These are phyloP conservation scores for Steatocranus sp. DNA, from an alignment of 2,797 vertebrate genomes.

Conservation along the genomic window DNA sequence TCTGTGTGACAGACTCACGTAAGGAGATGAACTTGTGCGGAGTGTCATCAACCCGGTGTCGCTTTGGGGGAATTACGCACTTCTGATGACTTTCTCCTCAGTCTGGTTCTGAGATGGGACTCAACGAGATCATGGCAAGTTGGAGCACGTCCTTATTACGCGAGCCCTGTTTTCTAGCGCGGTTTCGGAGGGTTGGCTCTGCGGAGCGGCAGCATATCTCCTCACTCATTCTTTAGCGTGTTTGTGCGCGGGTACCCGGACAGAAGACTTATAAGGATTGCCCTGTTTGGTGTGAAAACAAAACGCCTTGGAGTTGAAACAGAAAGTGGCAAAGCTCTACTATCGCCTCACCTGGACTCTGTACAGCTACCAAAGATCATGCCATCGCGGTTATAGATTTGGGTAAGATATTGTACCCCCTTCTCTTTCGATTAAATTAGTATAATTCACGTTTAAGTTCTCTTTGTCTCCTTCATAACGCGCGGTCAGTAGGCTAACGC, in stretches of 20 bases:
- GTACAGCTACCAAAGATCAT: constrained; percentile 51
- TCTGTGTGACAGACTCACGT: constrained; percentile 18
- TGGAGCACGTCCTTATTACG: constrained; percentile 27
- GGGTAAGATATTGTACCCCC: constrained; percentile 62
- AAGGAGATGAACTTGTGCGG: constrained; percentile 51
- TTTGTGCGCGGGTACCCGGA: constrained; percentile 40
- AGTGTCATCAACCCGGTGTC: constrained; percentile 31
- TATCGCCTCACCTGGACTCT: constrained; percentile 40
- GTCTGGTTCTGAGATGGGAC: constrained; percentile 43
- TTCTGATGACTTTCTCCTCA: constrained; percentile 59
- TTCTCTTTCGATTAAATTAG: constrained; percentile 7
- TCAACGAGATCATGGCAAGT: constrained; percentile 23
- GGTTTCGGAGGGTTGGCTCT: constrained; percentile 27
- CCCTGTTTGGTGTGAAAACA: constrained; percentile 23
- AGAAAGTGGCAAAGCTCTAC: constrained; percentile 52
- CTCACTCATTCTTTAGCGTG: neutral
- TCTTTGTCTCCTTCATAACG: neutral
- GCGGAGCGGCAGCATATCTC: constrained; percentile 13
- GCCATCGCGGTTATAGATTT: constrained; percentile 60
- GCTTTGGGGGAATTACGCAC: constrained; percentile 64
- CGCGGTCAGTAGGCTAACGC: neutral
- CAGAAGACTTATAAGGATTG: constrained; percentile 40
- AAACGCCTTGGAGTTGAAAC: constrained; percentile 59
- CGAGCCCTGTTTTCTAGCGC: constrained; percentile 14
- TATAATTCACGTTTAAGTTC: neutral